Conservation (phyloP, 2,888 invertebrate species). For the Pyrgus malvae region DNA sequence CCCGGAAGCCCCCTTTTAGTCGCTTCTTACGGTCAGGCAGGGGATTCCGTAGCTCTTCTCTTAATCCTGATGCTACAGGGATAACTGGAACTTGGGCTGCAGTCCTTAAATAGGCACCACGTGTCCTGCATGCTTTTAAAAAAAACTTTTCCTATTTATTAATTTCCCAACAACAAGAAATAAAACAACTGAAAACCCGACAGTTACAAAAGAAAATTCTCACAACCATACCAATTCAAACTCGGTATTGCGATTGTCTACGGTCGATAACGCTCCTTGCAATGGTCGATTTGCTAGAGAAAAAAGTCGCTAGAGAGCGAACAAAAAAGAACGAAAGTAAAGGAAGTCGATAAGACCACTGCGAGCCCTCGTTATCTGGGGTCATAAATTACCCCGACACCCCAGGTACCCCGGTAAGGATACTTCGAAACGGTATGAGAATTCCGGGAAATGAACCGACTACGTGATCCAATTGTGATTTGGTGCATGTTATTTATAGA, state of each 20-base stretch:
- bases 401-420: constrained; percentile 64
- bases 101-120: no score
- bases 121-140: no score
- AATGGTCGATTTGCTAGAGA: constrained; percentile 72
- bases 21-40: no score
- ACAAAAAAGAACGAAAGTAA: constrained; percentile 71
- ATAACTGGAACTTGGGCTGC: no score
- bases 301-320: constrained; percentile 67
- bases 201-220: not conserved
- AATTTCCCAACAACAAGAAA: no score
- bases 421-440: constrained; percentile 62
- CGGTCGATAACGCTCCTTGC: constrained; percentile 60
- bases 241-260: constrained; percentile 49
- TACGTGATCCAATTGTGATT: constrained; percentile 81
- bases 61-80: no score
- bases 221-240: constrained; percentile 37
- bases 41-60: no score
- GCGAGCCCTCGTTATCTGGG: constrained; percentile 78
- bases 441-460: constrained; percentile 75
- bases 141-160: no score
- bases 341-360: constrained; percentile 76
- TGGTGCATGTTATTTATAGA: constrained; percentile 70
- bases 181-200: not conserved
- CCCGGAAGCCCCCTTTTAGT: no score
- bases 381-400: constrained; percentile 78